phyloP scores from a whole-genome alignment of 2,797 vertebrate genomes.

The Synanceia verrucosa region DNA sequence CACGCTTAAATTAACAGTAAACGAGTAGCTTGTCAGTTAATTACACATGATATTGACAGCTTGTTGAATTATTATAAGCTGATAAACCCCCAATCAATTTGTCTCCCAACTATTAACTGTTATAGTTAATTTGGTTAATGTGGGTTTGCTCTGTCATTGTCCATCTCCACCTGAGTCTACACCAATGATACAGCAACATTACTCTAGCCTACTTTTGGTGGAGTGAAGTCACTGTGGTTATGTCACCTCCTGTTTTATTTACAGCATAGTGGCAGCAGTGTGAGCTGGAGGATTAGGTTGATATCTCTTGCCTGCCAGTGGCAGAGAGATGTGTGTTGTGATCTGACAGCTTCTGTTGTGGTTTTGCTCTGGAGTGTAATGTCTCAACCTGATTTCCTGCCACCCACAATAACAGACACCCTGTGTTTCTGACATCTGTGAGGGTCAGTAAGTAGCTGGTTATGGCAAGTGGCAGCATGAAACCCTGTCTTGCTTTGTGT shows the following conservation, averaged over 20 bases:
- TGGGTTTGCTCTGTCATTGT: neutral
- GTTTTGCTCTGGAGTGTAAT: constrained; percentile 37
- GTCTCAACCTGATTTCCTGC: constrained; percentile 53
- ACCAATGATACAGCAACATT: neutral
- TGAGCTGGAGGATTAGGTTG: constrained; percentile 60
- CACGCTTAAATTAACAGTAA: neutral
- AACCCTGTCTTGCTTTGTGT: neutral
- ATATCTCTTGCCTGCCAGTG: constrained; percentile 51
- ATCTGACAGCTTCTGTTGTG: constrained; percentile 49
- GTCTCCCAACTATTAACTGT: neutral
- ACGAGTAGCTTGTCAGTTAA: neutral
- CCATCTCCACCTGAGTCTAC: constrained; percentile 12
- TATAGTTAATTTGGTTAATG: neutral
- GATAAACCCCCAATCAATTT: neutral
- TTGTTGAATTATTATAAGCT: neutral
- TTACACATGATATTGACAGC: neutral
- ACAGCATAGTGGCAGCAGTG: constrained; percentile 64
- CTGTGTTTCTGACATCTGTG: constrained; percentile 40
- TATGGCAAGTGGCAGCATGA: constrained; percentile 29
- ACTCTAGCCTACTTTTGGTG: constrained; percentile 50
- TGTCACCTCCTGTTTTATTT: constrained; percentile 78
- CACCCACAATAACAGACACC: constrained; percentile 23
- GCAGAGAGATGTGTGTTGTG: constrained; percentile 47
- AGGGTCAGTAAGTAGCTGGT: constrained; percentile 34
- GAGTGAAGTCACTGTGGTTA: constrained; percentile 65